Conservation (phyloP, 2,113 vertebrate species). For the Lepisosteus oculatus region DNA sequence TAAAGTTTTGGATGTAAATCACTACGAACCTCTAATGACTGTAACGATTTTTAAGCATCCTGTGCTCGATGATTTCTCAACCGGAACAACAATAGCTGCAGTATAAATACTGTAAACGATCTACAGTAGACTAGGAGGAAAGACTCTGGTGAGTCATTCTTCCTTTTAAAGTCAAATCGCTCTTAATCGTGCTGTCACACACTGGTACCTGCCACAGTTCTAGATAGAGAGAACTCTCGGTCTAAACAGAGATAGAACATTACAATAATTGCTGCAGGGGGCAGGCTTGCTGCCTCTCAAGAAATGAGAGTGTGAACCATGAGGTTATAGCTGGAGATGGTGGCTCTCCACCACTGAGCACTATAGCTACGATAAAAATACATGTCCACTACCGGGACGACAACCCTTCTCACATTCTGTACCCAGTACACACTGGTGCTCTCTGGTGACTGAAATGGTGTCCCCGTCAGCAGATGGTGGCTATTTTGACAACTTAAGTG, state of each 20-base stretch:
- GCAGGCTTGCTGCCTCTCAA: constrained; percentile 10
- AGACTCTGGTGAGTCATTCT: not conserved
- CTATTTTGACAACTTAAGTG: no score
- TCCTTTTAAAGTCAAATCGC: constrained; percentile 6
- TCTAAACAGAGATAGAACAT: constrained; percentile 3
- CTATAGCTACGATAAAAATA: constrained; percentile 4
- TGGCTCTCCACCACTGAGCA: not conserved
- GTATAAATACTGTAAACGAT: constrained; percentile 7
- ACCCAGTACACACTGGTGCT: no score
- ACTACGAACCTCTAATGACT: not conserved
- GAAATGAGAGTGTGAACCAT: constrained; percentile 17
- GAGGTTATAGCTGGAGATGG: not conserved
- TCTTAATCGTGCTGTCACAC: not conserved
- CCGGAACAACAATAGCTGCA: constrained; percentile 15
- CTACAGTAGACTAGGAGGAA: constrained; percentile 2
- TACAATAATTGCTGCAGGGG: not conserved
- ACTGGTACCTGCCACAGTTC: not conserved
- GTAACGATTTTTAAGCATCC: not conserved
- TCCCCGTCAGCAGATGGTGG: no score
- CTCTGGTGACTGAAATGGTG: no score
- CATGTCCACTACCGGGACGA: constrained; percentile 1
- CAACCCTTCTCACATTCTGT: no score
- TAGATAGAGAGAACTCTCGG: constrained; percentile 15
- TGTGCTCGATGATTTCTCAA: not conserved
- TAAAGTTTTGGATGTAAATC: not conserved